phyloP scores from a whole-genome alignment of 92 coral and sea anemone genomes.

The Anthopleura xanthogrammica region DNA sequence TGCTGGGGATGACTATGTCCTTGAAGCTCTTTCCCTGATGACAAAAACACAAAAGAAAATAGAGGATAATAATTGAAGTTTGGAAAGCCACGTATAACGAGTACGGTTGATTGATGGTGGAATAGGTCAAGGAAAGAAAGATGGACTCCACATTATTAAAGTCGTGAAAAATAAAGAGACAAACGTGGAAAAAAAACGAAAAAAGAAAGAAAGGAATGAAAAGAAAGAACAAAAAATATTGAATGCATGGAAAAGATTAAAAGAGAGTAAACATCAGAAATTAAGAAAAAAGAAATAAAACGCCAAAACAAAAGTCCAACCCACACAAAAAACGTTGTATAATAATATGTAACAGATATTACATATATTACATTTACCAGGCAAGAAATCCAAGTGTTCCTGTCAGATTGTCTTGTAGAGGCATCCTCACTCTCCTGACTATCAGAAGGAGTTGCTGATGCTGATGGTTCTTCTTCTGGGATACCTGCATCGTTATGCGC shows the following conservation, averaged over 20 bases:
- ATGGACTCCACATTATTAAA: too few relatives aligned
- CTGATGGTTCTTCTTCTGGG: not conserved
- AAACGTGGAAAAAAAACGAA: not conserved
- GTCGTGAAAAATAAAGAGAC: not conserved
- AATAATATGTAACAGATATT: not conserved
- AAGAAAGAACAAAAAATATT: not conserved
- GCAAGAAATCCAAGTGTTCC: conserved; percentile 26
- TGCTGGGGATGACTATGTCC: not conserved
- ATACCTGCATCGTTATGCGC: not conserved
- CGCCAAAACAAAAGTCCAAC: too few relatives aligned
- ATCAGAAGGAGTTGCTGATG: not conserved
- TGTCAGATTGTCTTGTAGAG: not conserved
- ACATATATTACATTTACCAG: not conserved
- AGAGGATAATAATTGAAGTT: too few relatives aligned
- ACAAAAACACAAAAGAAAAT: not conserved
- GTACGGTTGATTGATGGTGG: not conserved
- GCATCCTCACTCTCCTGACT: not conserved
- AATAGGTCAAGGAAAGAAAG: not conserved
- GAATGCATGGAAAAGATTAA: not conserved
- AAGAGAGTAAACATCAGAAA: too few relatives aligned
- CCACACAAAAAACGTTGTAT: not conserved
- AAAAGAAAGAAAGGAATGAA: not conserved
- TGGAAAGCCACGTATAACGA: not conserved
- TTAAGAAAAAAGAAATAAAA: too few relatives aligned
- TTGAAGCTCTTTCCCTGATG: conserved; percentile 18